Percentiles rank a stretch among this genome's conserved stretches.
phyloP scores from a whole-genome alignment of 2,888 invertebrate genomes.

The Pyrgus malvae region DNA sequence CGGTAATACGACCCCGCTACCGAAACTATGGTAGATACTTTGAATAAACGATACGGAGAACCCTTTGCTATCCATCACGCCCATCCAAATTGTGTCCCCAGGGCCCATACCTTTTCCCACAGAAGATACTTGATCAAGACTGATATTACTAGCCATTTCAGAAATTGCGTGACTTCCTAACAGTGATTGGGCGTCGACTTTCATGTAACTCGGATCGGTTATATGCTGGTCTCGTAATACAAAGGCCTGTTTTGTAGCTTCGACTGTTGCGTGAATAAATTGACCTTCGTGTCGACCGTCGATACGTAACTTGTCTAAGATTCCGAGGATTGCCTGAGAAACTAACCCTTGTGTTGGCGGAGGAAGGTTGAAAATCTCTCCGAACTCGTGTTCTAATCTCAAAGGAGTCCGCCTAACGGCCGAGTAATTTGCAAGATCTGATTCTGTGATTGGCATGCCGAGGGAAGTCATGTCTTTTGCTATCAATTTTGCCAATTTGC shows the following conservation, averaged over 20 bases:
- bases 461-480: slow-evolving; percentile 55
- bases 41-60: slow-evolving; percentile 74
- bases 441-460: slow-evolving; percentile 61
- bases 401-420: slow-evolving; percentile 59
- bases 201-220: slow-evolving; percentile 66
- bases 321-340: slow-evolving; percentile 61
- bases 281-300: slow-evolving; percentile 60
- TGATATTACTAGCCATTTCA: slow-evolving; percentile 54
- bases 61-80: slow-evolving; percentile 67
- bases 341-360: slow-evolving; percentile 73
- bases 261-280: slow-evolving; percentile 64
- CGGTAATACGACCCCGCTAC: slow-evolving; percentile 65
- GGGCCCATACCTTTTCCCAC: slow-evolving; percentile 51
- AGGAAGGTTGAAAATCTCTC: slow-evolving; percentile 62
- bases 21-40: slow-evolving; percentile 61
- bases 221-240: slow-evolving; percentile 46
- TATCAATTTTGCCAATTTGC: slow-evolving; percentile 59
- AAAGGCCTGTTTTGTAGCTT: slow-evolving; percentile 47
- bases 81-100: slow-evolving; percentile 73
- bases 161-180: slow-evolving; percentile 46
- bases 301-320: slow-evolving; percentile 60
- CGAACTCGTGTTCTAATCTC: slow-evolving; percentile 53
- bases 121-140: slow-evolving; percentile 44
- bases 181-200: slow-evolving; percentile 51
- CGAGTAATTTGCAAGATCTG: slow-evolving; percentile 59